Evolutionary conservation across 2,797 vertebrate species (phyloP), one percentile per base, ranked within the genome.

Genomic region (Onychomys leucogaster): DNA sequence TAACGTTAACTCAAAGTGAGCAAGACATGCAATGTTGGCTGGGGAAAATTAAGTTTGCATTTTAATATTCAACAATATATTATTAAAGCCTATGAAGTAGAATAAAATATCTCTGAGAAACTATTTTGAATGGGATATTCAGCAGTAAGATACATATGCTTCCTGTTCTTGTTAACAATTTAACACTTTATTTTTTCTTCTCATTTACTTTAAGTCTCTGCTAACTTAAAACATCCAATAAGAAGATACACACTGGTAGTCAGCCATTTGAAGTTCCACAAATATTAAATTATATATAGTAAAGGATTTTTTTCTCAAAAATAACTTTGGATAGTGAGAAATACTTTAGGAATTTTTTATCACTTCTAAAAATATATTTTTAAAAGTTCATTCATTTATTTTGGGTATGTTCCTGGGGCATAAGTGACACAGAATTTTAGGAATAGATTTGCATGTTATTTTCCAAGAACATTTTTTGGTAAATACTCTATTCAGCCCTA

Each of bases 41-140:
- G 76, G 52, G 41, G 41, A 94, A 92, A 73, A 77, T n/a, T 88
- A 69, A 59, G 98, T 98, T 96, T 77, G 2, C 1, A 87, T 69
- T 95, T 85, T 88, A 92, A 57, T 17, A 86, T 80, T 83, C 3
- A 97, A 94, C 94, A 75, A 46, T 92, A 71, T 76, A 6, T 57
- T 5, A 46, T 69, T 7, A 23, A 90, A 19, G 25, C 16, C 93
- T 94, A 75, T 77, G 29, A 83, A 89, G 4, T 73, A 88, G 17
- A 91, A 89, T 91, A 71, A 97, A 91, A 43, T 89, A 57, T 25
- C 37, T 34, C 12, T 65, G 43, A 85, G 59, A 69, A 91, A 37
- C 5, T 77, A 2, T 91, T 34, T 94, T 65, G 73, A 95, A 95
- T 7, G 57, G 34, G 23, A 69, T 37, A 9, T 57, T 90, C 21